Conservation (phyloP, 1,140 invertebrate species). For the Hestina assimilis region DNA sequence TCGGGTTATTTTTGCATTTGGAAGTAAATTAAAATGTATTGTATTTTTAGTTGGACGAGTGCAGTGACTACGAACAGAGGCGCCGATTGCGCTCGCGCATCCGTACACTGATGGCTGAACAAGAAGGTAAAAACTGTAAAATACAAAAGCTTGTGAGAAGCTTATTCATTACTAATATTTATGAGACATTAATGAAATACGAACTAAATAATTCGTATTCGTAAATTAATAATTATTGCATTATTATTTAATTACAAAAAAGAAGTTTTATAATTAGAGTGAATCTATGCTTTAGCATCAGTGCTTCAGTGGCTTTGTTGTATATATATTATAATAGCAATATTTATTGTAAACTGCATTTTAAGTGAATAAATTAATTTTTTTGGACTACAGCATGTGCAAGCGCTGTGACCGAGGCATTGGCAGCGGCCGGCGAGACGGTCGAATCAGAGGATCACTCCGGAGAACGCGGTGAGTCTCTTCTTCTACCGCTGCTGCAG, state of each 20-base stretch:
- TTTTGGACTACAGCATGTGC: slow-evolving; percentile 75
- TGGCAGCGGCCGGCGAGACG: slow-evolving; percentile 60
- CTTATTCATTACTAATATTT: too few species aligned
- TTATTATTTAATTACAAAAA: too few species aligned
- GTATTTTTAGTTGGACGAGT: slow-evolving; percentile 88
- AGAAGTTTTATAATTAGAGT: too few species aligned
- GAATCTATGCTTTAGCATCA: too few species aligned
- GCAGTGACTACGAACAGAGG: slow-evolving; percentile 91
- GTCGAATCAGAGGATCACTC: slow-evolving; percentile 45
- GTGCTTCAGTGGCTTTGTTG: too few species aligned
- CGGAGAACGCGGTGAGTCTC: slow-evolving; percentile 73
- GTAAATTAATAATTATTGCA: too few species aligned
- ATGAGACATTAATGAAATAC: too few species aligned
- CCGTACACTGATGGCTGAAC: slow-evolving; percentile 86
- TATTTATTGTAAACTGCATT: too few species aligned
- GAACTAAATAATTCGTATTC: too few species aligned
- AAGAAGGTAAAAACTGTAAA: slow-evolving; percentile 83
- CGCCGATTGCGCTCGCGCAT: slow-evolving; percentile 88
- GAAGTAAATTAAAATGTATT: neutral
- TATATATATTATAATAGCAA: too few species aligned
- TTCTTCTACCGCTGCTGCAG: slow-evolving; percentile 81
- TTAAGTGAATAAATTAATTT: neutral
- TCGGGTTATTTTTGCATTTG: too few species aligned
- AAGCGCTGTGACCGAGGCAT: slow-evolving; percentile 79
- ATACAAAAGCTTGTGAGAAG: too few species aligned